Conservation (phyloP, 2,797 vertebrate species). For the Kryptolebias ocellatus region DNA sequence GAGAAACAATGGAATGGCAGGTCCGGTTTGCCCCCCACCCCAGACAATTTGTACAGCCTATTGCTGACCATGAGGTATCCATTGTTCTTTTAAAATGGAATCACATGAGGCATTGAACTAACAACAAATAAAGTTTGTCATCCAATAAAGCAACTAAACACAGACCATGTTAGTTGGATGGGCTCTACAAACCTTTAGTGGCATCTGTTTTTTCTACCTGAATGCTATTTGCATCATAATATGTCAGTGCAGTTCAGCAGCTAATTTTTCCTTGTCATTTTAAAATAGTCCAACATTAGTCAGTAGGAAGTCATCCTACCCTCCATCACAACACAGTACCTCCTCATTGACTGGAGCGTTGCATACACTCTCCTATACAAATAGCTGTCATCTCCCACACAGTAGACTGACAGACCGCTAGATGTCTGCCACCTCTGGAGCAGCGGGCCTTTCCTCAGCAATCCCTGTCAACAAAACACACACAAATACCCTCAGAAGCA, state of each 20-base stretch:
- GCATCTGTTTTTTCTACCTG: slow-evolving; percentile 46
- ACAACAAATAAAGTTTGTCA: no score
- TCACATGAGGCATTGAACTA: no score
- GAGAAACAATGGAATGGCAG: no score
- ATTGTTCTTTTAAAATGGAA: no score
- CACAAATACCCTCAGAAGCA: slow-evolving; percentile 31
- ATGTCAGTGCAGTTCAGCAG: slow-evolving; percentile 57
- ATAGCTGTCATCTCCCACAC: slow-evolving; percentile 79
- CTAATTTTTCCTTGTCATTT: slow-evolving; percentile 81
- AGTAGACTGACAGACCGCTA: slow-evolving; percentile 80
- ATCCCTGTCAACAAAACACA: slow-evolving; percentile 72
- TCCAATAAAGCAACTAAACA: no score
- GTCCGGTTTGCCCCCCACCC: no score
- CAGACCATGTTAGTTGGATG: no score
- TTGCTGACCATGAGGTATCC: no score
- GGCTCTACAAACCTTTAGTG: slow-evolving; percentile 30
- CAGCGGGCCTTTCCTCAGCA: slow-evolving; percentile 72
- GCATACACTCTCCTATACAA: slow-evolving; percentile 76
- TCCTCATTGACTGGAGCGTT: slow-evolving; percentile 69
- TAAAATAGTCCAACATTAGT: slow-evolving; percentile 78
- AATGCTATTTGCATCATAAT: slow-evolving; percentile 53
- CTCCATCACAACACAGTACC: slow-evolving; percentile 65
- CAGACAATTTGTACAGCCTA: no score
- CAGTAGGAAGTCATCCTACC: slow-evolving; percentile 59
- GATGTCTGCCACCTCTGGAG: slow-evolving; percentile 78